Evolutionary conservation across 2,797 vertebrate species (phyloP).

Genomic region (Glossophaga mutica): DNA sequence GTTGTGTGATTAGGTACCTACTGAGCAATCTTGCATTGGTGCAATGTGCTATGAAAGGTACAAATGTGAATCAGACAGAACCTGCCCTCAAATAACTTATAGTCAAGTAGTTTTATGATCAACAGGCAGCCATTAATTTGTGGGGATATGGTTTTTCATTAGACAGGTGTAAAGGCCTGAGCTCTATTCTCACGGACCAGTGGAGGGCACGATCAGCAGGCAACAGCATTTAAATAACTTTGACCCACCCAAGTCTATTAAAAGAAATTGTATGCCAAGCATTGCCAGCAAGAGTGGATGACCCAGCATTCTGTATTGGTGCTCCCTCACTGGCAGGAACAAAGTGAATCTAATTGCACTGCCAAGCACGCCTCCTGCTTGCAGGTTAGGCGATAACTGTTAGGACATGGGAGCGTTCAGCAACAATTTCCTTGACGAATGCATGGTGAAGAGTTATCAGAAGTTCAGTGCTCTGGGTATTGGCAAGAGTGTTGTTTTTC

Average conservation of each 20-base stretch:
- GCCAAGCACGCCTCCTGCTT: neutral
- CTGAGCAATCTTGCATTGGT: neutral
- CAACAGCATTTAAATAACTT: neutral
- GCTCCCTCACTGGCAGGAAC: neutral
- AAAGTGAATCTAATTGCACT: neutral
- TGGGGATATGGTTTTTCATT: neutral
- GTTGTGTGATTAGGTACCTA: neutral
- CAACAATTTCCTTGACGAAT: neutral
- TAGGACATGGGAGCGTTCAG: neutral
- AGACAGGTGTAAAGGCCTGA: neutral
- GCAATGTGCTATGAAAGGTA: neutral
- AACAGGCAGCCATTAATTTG: neutral
- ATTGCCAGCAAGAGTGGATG: neutral
- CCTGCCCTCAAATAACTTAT: neutral
- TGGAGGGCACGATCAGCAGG: neutral
- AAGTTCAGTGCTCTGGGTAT: neutral
- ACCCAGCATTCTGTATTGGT: neutral
- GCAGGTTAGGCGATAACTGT: neutral
- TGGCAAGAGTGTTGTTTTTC: neutral
- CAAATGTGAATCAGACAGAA: neutral
- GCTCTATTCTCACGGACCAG: neutral
- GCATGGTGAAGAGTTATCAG: neutral
- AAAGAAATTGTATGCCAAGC: neutral
- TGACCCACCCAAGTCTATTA: neutral
- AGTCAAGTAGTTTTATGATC: neutral